phyloP scores from a whole-genome alignment of 1,140 invertebrate species.

The Drosophila obscura region DNA sequence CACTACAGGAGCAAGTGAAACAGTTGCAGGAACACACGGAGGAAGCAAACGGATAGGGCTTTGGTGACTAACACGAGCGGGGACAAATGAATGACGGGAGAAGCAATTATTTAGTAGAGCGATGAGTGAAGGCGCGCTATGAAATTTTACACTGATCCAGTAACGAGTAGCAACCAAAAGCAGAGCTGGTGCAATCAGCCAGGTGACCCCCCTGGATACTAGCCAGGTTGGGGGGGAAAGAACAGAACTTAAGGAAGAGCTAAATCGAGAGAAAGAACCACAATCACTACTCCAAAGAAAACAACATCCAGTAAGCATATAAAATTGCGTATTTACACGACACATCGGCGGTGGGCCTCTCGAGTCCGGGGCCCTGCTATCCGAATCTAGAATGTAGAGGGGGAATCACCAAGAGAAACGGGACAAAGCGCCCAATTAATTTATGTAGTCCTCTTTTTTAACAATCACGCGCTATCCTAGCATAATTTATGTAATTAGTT shows the following conservation, averaged over 20 bases:
- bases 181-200: conserved; percentile 3
- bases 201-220: conserved; percentile 9
- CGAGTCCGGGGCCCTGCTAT: conserved; percentile 18
- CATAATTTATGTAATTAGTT: conserved; percentile 60
- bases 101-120: conserved; percentile 18
- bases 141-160: conserved; percentile 64
- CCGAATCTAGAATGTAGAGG: conserved; percentile 33
- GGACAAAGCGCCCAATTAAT: conserved; percentile 39
- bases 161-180: conserved; percentile 22
- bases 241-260: conserved; percentile 20
- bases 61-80: conserved; percentile 13
- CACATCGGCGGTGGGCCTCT: conserved; percentile 22
- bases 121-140: conserved; percentile 55
- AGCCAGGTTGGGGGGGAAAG: not conserved
- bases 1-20: conserved; percentile 23
- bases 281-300: conserved; percentile 60
- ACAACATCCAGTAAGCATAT: conserved; percentile 68
- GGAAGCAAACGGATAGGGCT: conserved; percentile 13
- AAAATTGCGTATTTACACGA: conserved; percentile 48
- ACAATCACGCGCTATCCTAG: conserved; percentile 48
- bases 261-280: conserved; percentile 41
- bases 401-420: conserved; percentile 22
- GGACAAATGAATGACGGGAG: conserved; percentile 19
- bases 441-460: conserved; percentile 54
- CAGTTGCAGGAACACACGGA: not conserved